Evolutionary conservation across 1,140 invertebrate genomes (phyloP).

Genomic region (Drosophila malerkotliana): DNA sequence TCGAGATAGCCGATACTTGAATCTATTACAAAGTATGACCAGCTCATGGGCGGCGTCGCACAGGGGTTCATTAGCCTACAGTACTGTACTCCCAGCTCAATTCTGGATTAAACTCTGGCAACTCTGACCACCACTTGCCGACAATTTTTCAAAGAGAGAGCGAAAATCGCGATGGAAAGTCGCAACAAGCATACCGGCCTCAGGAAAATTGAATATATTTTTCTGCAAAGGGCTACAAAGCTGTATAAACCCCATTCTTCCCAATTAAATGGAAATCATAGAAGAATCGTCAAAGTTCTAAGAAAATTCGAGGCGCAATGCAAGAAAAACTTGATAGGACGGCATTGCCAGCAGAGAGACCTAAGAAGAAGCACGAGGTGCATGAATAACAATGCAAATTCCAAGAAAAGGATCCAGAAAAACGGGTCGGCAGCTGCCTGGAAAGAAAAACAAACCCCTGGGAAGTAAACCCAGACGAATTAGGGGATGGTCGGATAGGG

Average conservation of each 20-base stretch:
- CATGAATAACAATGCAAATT: neutral
- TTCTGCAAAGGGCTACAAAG: neutral
- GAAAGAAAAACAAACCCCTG: neutral
- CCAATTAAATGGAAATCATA: too few species aligned
- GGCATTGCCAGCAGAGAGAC: conserved; percentile 2
- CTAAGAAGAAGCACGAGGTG: neutral
- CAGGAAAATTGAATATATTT: neutral
- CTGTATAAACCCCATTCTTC: too few species aligned
- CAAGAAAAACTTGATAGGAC: neutral
- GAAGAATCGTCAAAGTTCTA: neutral
- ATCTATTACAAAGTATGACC: neutral
- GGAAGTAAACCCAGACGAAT: neutral
- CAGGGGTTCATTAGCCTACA: neutral
- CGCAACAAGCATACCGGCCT: neutral
- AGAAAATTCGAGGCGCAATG: neutral
- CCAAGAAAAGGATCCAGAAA: neutral
- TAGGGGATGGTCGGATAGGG: conserved; percentile 18
- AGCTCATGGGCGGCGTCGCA: neutral
- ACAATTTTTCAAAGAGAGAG: neutral
- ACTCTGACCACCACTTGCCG: neutral
- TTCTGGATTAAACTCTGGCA: neutral
- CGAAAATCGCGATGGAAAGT: neutral
- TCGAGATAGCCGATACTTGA: neutral
- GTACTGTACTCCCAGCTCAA: neutral
- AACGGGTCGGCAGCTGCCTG: neutral